Percentiles rank a stretch among this genome's conserved stretches.
phyloP scores from a whole-genome alignment of 2,797 vertebrate species.

The Syncerus caffer region DNA sequence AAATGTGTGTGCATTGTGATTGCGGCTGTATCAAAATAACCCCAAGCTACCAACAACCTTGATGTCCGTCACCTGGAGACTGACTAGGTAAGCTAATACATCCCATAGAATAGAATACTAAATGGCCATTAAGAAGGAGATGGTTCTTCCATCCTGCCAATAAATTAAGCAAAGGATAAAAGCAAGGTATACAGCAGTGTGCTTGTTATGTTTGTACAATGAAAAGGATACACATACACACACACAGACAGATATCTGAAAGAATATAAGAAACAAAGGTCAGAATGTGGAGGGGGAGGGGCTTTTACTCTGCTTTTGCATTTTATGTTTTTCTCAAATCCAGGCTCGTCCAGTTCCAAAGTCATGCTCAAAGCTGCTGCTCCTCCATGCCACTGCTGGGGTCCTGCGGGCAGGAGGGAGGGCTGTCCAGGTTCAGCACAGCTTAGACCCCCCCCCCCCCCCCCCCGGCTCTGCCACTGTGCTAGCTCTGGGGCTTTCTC shows the following conservation, averaged over 20 bases:
- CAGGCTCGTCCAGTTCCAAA: neutral
- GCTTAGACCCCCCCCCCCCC: neutral
- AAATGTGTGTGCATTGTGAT: neutral
- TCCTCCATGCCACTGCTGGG: neutral
- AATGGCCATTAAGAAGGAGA: neutral
- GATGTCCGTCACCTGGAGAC: neutral
- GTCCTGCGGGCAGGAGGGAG: neutral
- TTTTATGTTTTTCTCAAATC: constrained; percentile 38
- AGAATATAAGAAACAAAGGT: constrained; percentile 33
- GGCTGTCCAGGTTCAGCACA: neutral
- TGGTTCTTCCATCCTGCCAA: neutral
- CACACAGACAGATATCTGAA: neutral
- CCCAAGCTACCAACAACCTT: neutral
- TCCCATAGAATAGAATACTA: neutral
- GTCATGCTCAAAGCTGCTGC: neutral
- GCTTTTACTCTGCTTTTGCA: neutral
- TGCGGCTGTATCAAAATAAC: neutral
- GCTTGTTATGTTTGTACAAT: neutral
- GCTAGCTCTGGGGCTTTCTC: neutral
- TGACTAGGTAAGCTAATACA: neutral
- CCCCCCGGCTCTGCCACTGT: neutral
- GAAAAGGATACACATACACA: neutral
- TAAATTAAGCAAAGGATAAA: neutral
- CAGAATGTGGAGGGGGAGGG: neutral
- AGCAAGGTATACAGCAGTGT: neutral